A percentile compares a stretch with the other conserved stretches of the same genome.
Evolutionary conservation across 2,797 vertebrate genomes (phyloP).

Genomic region (Dermochelys coriacea): DNA sequence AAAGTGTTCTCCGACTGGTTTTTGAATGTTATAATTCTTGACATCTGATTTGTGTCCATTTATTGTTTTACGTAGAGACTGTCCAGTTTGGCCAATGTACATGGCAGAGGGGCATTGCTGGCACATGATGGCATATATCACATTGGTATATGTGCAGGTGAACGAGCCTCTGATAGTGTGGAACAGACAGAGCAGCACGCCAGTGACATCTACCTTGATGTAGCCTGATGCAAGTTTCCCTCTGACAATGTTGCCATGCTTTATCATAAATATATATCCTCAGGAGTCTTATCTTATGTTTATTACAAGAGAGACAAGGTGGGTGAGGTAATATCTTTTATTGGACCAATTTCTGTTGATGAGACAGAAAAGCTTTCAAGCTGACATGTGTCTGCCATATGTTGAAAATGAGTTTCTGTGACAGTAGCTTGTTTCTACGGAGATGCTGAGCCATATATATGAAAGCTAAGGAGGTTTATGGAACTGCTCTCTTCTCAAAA

Average conservation of each 20-base stretch:
- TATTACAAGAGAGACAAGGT: neutral
- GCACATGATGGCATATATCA: no score
- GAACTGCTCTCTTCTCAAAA: neutral
- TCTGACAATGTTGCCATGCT: constrained; percentile 1
- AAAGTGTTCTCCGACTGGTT: no score
- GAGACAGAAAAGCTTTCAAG: neutral
- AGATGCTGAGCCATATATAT: neutral
- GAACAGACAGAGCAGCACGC: constrained; percentile 32
- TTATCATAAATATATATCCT: constrained; percentile 4
- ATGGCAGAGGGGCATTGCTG: no score
- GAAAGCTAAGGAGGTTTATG: neutral
- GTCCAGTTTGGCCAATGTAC: no score
- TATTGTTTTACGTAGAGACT: no score
- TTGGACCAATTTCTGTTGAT: neutral
- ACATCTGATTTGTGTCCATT: no score
- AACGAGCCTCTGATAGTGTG: no score
- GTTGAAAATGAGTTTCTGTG: neutral
- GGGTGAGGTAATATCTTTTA: neutral
- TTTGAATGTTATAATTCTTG: no score
- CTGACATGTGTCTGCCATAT: neutral
- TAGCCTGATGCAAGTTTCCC: neutral
- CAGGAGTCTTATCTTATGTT: constrained; percentile 6
- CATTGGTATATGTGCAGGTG: no score
- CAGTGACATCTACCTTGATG: constrained; percentile 38
- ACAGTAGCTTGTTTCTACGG: neutral